Conservation (phyloP, 2,113 vertebrate genomes). For the Anas platyrhynchos region DNA sequence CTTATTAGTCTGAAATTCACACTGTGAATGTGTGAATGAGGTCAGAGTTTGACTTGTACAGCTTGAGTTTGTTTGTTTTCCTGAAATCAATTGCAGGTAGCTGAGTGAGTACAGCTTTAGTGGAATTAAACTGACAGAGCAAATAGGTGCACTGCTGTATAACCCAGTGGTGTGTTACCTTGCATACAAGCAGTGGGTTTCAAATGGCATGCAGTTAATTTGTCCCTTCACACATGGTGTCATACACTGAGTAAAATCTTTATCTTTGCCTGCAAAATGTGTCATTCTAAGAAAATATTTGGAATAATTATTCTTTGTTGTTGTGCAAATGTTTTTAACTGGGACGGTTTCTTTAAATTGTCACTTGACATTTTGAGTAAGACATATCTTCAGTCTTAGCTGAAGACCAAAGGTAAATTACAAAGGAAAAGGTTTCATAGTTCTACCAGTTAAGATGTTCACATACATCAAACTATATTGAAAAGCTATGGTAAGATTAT, state of each 20-base stretch:
- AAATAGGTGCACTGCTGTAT: rapidly evolving
- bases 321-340: neutral
- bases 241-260: neutral
- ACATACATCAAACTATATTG: neutral
- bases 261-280: neutral
- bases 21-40: neutral
- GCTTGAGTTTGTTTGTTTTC: neutral
- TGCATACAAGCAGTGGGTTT: neutral
- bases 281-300: neutral
- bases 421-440: neutral
- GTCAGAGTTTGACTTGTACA: neutral
- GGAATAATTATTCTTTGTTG: neutral
- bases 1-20: neutral
- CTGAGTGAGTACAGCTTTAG: neutral
- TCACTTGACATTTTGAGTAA: neutral
- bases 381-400: neutral
- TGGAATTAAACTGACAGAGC: neutral
- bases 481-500: neutral
- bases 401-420: neutral
- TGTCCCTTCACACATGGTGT: neutral
- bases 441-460: neutral
- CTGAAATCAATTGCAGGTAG: neutral
- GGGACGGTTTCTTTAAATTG: neutral
- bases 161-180: neutral
- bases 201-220: neutral